Base-by-base conservation (phyloP, 1,140 invertebrate species). In the Centruroides sculpturatus region DNA sequence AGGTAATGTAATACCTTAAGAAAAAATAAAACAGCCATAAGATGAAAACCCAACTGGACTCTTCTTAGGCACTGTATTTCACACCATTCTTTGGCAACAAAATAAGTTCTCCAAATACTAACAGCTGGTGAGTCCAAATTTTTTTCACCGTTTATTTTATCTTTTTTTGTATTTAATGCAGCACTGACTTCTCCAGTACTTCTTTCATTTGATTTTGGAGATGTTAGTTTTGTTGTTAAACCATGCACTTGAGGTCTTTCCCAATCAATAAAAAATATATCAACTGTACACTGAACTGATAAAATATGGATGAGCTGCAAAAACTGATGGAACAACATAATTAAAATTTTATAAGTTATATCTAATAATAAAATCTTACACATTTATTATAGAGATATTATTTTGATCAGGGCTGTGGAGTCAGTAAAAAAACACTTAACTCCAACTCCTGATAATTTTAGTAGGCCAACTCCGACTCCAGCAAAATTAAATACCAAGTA, bases 191-290 rank as follows among this genome's bases (percentile, higher is more conserved):
- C 41, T 41, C 41, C 41, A 41, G 41, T 41, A 41, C 41, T 0
- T 6, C 56, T 65, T 66, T 48, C 35, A 67, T 46, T 61, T 54
- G 59, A 53, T 61, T 59, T 61, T 68, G 47, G 66, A 65, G 64
- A 61, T 69, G 48, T 57, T 57, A 41, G 8, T 41, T 41, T 41
- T 41, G 41, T 54, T 35, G 57, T 47, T 11, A 55, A 58, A 11
- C 57, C 50, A 23, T 60, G 57, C 41, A 48, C 49, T 57, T 57
- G 54, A 2, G 88, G 85, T 61, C 84, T 77, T 73, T 93, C 90
- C 89, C 90, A 93, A 67, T 93, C 90, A 61, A 93, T 81, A 59
- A 92, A 83, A 71, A 93, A 91, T 52, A 92, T 80, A 68, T 89
- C 83, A 35, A 85, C 74, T 5, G 77, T 80, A 59, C 83, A 80